These are phyloP conservation scores for Malthinus seriepunctatus DNA, from an alignment of 2,888 invertebrate genomes.

Conservation along the genomic window DNA sequence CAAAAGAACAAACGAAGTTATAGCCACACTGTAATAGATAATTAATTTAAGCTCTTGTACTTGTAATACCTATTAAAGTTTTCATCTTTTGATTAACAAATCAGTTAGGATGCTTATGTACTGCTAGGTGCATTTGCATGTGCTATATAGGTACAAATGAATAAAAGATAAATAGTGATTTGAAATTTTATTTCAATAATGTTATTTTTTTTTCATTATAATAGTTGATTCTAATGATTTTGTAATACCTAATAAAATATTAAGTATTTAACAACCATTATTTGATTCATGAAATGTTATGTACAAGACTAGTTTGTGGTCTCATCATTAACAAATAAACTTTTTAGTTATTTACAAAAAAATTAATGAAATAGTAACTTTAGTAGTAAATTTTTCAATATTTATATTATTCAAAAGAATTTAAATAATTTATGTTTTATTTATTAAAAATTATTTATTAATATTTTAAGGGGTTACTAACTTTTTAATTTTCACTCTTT, in stretches of 20 bases:
- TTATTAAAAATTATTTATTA: too few species aligned
- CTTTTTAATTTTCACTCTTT: background rate
- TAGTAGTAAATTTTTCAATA: background rate
- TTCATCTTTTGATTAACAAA: too few species aligned
- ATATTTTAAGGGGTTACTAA: background rate
- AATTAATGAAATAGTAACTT: too few species aligned
- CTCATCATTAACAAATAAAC: background rate
- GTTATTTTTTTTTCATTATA: slow-evolving; percentile 20
- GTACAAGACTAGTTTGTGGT: slow-evolving; percentile 16
- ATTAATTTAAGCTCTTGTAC: too few species aligned
- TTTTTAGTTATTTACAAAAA: slow-evolving; percentile 3
- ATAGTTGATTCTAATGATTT: slow-evolving; percentile 18
- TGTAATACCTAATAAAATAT: slow-evolving; percentile 24
- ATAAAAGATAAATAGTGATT: background rate
- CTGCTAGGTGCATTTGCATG: too few species aligned
- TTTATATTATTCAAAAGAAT: too few species aligned
- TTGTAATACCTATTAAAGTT: too few species aligned
- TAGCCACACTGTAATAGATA: too few species aligned
- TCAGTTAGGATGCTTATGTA: too few species aligned
- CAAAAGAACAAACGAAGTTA: too few species aligned
- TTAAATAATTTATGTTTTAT: too few species aligned
- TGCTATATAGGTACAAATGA: background rate
- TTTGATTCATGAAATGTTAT: slow-evolving; percentile 25
- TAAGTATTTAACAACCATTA: slow-evolving; percentile 25
- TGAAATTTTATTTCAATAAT: slow-evolving; percentile 20